Conservation (phyloP, 2,113 vertebrate species). For the Ciconia stormi region DNA sequence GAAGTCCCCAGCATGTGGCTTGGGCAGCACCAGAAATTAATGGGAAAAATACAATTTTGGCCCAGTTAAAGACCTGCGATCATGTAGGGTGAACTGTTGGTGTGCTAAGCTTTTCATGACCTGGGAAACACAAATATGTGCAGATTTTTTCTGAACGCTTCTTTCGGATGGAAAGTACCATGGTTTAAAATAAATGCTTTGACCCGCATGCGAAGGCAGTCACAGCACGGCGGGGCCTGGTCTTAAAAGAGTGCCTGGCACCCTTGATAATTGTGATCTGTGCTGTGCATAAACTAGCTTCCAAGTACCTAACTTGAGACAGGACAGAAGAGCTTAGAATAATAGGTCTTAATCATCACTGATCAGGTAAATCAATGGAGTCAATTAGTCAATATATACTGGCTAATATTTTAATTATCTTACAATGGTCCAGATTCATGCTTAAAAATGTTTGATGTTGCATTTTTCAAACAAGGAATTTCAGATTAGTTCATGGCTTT, state of each 20-base stretch:
- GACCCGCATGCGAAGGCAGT: neutral
- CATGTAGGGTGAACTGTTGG: neutral
- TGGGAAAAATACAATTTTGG: neutral
- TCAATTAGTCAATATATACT: neutral
- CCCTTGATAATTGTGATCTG: accelerated
- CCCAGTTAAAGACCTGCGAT: neutral
- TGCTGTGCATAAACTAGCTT: neutral
- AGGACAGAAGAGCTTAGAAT: neutral
- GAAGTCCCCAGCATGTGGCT: neutral
- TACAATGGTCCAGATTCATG: neutral
- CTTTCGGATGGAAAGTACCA: neutral
- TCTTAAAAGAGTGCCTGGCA: accelerated
- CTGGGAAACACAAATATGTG: neutral
- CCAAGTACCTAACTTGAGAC: neutral
- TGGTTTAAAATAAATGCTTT: neutral
- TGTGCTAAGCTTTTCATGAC: neutral
- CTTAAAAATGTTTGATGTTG: neutral
- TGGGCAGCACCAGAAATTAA: neutral
- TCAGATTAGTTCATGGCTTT: neutral
- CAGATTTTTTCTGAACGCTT: neutral
- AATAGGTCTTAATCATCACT: neutral
- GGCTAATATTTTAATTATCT: neutral
- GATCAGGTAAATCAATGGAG: neutral
- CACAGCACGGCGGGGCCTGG: accelerated
- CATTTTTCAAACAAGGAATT: neutral